These are phyloP conservation scores for Neelides folsomi DNA, from an alignment of 2,888 invertebrate genomes.

Conservation along the genomic window DNA sequence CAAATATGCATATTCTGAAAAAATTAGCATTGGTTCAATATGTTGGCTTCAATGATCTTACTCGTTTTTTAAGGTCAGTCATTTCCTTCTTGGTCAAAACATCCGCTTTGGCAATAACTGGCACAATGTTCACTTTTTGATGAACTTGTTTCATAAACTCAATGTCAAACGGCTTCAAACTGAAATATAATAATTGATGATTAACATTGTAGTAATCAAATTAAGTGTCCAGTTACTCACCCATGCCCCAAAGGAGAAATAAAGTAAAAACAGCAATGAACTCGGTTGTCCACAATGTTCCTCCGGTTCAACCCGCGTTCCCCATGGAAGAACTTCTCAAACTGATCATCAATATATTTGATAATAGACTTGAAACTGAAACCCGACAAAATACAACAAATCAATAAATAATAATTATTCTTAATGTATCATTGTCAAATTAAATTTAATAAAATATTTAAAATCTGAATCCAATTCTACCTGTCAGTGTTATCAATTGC, in stretches of 20 bases:
- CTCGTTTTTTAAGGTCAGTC: slow-evolving; percentile 66
- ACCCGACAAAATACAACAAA: slow-evolving; percentile 11
- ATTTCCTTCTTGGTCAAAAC: slow-evolving; percentile 87
- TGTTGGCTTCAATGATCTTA: slow-evolving; percentile 36
- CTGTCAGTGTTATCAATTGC: slow-evolving; percentile 81
- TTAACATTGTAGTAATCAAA: too few relatives aligned
- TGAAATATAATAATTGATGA: too few relatives aligned
- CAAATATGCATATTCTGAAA: not conserved
- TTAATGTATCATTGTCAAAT: not conserved
- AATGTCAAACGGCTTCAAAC: slow-evolving; percentile 81
- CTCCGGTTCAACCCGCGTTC: slow-evolving; percentile 91
- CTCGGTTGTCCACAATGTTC: slow-evolving; percentile 91
- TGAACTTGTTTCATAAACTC: slow-evolving; percentile 94
- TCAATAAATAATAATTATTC: slow-evolving; percentile 4
- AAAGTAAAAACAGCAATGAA: slow-evolving; percentile 96
- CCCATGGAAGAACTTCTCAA: slow-evolving; percentile 76
- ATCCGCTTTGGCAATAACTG: slow-evolving; percentile 95
- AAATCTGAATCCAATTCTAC: slow-evolving; percentile 32
- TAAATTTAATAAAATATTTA: not conserved
- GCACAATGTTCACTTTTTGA: slow-evolving; percentile 90
- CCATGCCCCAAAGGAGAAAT: slow-evolving; percentile 95
- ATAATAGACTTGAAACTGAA: slow-evolving; percentile 81
- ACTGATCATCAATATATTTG: slow-evolving; percentile 94
- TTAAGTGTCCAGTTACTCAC: too few relatives aligned
- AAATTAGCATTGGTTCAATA: not conserved